Conservation (phyloP, 1,140 invertebrate genomes). For the Aphidius gifuensis region DNA sequence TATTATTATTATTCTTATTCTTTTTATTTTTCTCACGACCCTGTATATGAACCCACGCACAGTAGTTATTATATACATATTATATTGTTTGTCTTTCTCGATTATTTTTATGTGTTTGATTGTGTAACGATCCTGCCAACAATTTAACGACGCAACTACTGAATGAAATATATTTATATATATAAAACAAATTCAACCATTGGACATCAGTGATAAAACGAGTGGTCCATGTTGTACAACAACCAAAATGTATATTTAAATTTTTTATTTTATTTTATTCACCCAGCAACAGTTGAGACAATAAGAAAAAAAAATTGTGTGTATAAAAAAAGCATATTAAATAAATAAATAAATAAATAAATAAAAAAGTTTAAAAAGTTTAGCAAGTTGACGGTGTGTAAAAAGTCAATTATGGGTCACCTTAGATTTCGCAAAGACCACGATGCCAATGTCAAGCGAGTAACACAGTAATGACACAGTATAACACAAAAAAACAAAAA, state of each 20-base stretch:
- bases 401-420: constrained; percentile 39
- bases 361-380: constrained; percentile 15
- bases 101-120: constrained; percentile 34
- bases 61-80: constrained; percentile 25
- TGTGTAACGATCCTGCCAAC: constrained; percentile 22
- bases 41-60: constrained; percentile 12
- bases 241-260: too few species aligned
- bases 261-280: too few species aligned
- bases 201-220: too few species aligned
- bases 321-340: neutral
- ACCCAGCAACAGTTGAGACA: constrained; percentile 1
- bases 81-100: constrained; percentile 23
- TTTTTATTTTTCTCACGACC: constrained; percentile 21
- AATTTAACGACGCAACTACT: constrained; percentile 21
- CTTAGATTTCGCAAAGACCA: constrained; percentile 41
- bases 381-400: constrained; percentile 16
- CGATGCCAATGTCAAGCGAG: constrained; percentile 9
- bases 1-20: constrained; percentile 7
- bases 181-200: too few species aligned
- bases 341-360: constrained; percentile 10
- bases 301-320: constrained; percentile 3
- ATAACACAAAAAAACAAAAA: constrained; percentile 4
- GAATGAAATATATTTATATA: too few species aligned
- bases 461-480: constrained; percentile 11
- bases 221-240: too few species aligned